Evolutionary conservation across 2,797 vertebrate species (phyloP).

Genomic region (Gymnocypris eckloni): DNA sequence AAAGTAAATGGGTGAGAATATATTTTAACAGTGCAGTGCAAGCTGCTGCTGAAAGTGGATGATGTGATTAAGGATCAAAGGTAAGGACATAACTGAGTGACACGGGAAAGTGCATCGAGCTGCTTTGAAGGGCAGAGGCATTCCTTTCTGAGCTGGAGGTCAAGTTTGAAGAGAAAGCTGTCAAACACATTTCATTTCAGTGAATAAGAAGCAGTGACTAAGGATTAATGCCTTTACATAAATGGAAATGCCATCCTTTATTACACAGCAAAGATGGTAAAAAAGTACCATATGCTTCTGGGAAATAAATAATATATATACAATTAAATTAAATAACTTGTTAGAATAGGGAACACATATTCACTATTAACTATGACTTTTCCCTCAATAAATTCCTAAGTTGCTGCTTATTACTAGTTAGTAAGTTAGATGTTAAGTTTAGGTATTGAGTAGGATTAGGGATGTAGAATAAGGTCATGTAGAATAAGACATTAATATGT

Average conservation of each 20-base stretch:
- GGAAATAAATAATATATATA: neutral
- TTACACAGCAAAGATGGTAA: neutral
- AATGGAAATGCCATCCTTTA: slow-evolving; percentile 4
- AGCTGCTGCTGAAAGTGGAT: slow-evolving; percentile 5
- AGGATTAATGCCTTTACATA: slow-evolving; percentile 23
- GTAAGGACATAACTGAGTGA: slow-evolving; percentile 40
- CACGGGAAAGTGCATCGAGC: slow-evolving; percentile 35
- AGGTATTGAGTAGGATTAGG: too few species aligned
- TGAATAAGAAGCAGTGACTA: slow-evolving; percentile 21
- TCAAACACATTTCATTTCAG: slow-evolving; percentile 24
- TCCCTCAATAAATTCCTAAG: too few species aligned
- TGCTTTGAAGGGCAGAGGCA: slow-evolving; percentile 46
- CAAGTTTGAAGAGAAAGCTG: slow-evolving; percentile 42
- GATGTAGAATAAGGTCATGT: too few species aligned
- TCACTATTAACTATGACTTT: too few species aligned
- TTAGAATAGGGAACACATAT: too few species aligned
- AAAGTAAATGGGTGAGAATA: slow-evolving; percentile 48
- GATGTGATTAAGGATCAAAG: slow-evolving; percentile 56
- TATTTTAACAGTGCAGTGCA: slow-evolving; percentile 36
- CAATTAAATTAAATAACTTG: too few species aligned
- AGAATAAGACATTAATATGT: too few species aligned
- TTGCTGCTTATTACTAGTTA: too few species aligned
- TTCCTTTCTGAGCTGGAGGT: slow-evolving; percentile 28
- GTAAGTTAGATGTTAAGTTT: too few species aligned
- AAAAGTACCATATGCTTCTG: neutral